Conservation (phyloP, 2,888 invertebrate species). For the Willowsia nigromaculata region DNA sequence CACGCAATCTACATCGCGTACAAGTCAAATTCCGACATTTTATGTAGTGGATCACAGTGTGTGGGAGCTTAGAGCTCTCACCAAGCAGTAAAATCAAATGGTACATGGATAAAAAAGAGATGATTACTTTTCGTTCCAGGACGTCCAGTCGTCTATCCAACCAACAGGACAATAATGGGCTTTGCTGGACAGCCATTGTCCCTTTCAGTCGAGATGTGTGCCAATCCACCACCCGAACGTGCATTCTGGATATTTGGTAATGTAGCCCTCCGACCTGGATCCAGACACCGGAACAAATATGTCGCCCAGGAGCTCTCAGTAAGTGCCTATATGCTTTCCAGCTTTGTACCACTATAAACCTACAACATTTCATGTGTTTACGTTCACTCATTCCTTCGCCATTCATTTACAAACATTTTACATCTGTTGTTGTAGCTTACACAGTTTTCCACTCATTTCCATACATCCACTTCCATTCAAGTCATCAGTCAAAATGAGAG, state of each 20-base stretch:
- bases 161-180: slow-evolving; percentile 85
- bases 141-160: slow-evolving; percentile 85
- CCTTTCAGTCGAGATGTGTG: slow-evolving; percentile 88
- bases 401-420: slow-evolving; percentile 48
- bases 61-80: slow-evolving; percentile 5
- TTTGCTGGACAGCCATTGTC: slow-evolving; percentile 86
- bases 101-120: slow-evolving; percentile 65
- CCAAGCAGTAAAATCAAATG: slow-evolving; percentile 43
- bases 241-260: slow-evolving; percentile 83
- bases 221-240: slow-evolving; percentile 86
- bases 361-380: neutral
- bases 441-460: slow-evolving; percentile 68
- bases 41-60: slow-evolving; percentile 64
- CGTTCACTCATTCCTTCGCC: neutral
- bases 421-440: slow-evolving; percentile 51
- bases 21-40: slow-evolving; percentile 48
- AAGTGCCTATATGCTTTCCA: slow-evolving; percentile 79
- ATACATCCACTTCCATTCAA: slow-evolving; percentile 62
- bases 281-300: slow-evolving; percentile 80
- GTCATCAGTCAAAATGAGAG: slow-evolving; percentile 68
- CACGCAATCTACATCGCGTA: neutral
- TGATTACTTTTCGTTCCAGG: slow-evolving; percentile 82
- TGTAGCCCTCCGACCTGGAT: slow-evolving; percentile 80
- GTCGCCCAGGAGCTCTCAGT: slow-evolving; percentile 83
- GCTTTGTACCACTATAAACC: neutral